Conservation (phyloP, 1,140 invertebrate genomes). For the Drosophila sechellia region DNA sequence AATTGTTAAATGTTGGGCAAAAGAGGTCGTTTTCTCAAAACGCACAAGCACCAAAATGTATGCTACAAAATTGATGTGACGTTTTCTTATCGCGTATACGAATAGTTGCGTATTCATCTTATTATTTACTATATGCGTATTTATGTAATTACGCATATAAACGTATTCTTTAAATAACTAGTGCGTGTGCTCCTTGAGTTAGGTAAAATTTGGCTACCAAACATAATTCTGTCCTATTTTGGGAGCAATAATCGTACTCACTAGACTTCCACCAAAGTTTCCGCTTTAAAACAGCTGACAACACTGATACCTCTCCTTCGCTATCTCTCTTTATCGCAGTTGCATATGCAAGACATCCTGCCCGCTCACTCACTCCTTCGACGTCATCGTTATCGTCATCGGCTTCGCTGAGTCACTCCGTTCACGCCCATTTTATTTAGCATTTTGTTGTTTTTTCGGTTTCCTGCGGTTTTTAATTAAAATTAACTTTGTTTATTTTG, state of each 20-base stretch:
- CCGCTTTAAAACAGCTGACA: not conserved
- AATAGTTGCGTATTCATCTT: not conserved
- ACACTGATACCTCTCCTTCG: conserved; percentile 10
- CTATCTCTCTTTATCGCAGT: conserved; percentile 35
- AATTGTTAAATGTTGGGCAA: too few relatives aligned
- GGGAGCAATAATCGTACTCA: too few relatives aligned
- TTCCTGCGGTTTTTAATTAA: conserved; percentile 82
- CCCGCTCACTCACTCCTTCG: conserved; percentile 3
- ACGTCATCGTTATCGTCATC: conserved; percentile 42
- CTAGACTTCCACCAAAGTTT: too few relatives aligned
- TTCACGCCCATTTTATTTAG: conserved; percentile 76
- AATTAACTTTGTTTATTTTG: conserved; percentile 83
- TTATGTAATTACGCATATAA: too few relatives aligned
- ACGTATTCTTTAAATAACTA: too few relatives aligned
- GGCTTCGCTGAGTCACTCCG: conserved; percentile 25
- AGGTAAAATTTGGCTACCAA: too few relatives aligned
- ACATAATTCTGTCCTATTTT: too few relatives aligned
- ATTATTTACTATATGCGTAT: too few relatives aligned
- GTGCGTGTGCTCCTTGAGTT: too few relatives aligned
- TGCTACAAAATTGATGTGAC: not conserved
- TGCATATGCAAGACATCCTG: conserved; percentile 57
- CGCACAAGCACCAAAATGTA: not conserved
- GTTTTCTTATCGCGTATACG: not conserved
- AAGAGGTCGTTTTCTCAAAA: not conserved
- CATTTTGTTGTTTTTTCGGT: conserved; percentile 73